These are phyloP conservation scores for Trichosurus vulpecula DNA, from an alignment of 2,797 vertebrate genomes.

Conservation along the genomic window DNA sequence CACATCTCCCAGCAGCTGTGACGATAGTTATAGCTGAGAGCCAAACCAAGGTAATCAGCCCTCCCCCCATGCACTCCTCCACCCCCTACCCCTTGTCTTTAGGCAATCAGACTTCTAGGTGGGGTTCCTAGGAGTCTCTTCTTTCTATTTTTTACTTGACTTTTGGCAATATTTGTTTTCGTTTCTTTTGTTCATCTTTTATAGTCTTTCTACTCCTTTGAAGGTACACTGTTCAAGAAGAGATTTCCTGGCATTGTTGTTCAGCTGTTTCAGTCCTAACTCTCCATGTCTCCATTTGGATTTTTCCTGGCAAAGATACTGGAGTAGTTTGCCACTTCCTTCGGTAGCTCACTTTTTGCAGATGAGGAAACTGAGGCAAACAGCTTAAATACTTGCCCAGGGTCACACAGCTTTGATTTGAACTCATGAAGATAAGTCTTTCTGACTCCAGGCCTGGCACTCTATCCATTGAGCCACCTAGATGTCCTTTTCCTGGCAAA, in stretches of 20 bases:
- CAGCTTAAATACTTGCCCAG: neutral
- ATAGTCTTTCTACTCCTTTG: neutral
- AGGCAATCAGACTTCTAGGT: neutral
- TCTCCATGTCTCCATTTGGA: neutral
- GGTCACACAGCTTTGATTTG: neutral
- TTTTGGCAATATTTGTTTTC: neutral
- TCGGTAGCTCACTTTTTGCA: neutral
- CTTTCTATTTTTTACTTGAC: neutral
- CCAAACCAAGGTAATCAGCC: neutral
- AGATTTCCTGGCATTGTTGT: neutral
- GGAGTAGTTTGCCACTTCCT: neutral
- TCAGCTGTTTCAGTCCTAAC: neutral
- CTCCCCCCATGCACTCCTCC: neutral
- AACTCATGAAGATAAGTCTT: neutral
- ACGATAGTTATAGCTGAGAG: neutral
- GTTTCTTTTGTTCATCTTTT: neutral
- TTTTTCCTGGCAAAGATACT: neutral
- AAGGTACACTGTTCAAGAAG: neutral
- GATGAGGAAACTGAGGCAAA: neutral
- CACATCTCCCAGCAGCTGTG: neutral
- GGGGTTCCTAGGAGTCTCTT: neutral
- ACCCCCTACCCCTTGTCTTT: neutral
- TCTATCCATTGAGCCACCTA: neutral
- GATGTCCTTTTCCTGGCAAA: neutral
- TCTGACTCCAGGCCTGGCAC: neutral